Percentiles rank a stretch among this genome's conserved stretches.
Evolutionary conservation across 2,888 invertebrate genomes (phyloP).

Genomic region (Uloborus plumipes): DNA sequence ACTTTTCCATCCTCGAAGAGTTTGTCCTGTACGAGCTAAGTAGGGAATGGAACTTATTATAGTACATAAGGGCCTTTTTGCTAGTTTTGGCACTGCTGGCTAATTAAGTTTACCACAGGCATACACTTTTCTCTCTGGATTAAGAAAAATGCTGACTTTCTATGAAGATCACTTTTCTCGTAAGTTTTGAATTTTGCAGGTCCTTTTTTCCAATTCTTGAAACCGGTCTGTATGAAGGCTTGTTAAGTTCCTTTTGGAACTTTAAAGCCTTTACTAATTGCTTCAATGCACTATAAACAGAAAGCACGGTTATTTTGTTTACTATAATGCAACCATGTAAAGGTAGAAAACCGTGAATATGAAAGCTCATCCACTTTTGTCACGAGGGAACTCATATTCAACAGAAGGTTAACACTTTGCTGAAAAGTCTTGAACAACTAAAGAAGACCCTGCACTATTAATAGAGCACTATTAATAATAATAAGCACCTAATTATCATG

Average conservation of each 20-base stretch:
- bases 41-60: conserved; percentile 9
- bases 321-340: neutral
- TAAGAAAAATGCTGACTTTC: no score
- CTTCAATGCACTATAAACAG: neutral
- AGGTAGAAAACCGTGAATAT: neutral
- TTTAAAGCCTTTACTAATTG: conserved; percentile 10
- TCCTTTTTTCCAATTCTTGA: no score
- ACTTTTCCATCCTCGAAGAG: conserved; percentile 5
- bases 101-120: conserved; percentile 9
- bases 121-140: neutral
- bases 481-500: no score
- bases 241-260: conserved; percentile 12
- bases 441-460: no score
- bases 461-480: no score
- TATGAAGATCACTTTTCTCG: no score
- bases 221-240: conserved; percentile 8
- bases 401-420: no score
- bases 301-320: conserved; percentile 9
- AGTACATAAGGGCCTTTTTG: conserved; percentile 2
- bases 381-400: no score
- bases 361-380: neutral
- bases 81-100: no score
- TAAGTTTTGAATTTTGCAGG: no score
- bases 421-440: no score
- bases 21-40: conserved; percentile 13